Base-by-base conservation (phyloP, 2,113 vertebrate genomes). In the Rousettus leschenaultii region DNA sequence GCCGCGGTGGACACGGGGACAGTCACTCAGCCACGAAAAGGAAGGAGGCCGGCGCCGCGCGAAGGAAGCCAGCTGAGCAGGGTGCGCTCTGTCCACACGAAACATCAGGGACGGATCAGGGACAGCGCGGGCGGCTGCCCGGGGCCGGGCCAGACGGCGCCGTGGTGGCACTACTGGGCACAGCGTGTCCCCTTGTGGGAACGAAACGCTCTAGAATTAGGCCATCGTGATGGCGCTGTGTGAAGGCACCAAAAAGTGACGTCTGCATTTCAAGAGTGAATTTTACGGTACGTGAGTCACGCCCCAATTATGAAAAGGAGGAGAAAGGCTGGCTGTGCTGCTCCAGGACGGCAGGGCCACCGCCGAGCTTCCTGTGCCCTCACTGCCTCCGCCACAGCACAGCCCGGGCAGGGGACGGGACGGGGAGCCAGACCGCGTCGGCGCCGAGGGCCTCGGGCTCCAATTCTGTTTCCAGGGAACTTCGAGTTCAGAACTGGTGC, bases 361-460 rank as follows among this genome's bases (percentile, higher is more conserved):
- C 3, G 33, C 18, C 3, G 11, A 7, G 4, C 45, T 19, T 43
- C 45, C 5, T 0, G 18, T 5, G 30, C 73, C 16, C 48, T 51
- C 16, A 0, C 45, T 12, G 45, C 18, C 6, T 7, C 4, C 0
- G 24, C 28, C 48, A 30, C n/a, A 0, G 19, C 83, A 30, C 21
- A 3, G 10, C 48, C 45, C 0, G 9, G 61, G 63, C 43, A 38
- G 63, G 82, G 21, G 43, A 26, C 15, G 8, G 14, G 14, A 8
- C 13, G 6, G 30, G 61, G 48, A 7, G 30, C 61, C 48, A 26
- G 43, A 6, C 43, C 61, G 6, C 5, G 3, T 14, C 48, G 48
- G 48, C 3, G 48, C 48, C 48, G 11, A 13, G 45, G 45, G 45
- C 45, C 45, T 48, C 45, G 12, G 45, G 45, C 45, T 48, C 45